These are phyloP conservation scores for Phoenicopterus ruber DNA, from an alignment of 2,113 vertebrate species.

Conservation along the genomic window DNA sequence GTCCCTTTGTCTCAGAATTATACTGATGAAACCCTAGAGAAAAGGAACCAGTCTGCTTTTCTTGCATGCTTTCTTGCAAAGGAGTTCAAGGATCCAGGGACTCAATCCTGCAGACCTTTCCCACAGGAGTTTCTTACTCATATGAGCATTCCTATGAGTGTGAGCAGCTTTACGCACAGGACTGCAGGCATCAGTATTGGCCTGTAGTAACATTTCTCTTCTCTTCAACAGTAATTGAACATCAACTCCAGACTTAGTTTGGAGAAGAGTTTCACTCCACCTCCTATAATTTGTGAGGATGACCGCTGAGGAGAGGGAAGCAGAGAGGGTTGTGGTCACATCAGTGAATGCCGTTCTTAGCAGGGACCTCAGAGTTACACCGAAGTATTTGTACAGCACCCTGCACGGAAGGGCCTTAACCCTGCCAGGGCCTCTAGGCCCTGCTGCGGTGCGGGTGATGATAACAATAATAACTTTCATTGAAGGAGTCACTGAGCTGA, in stretches of 20 bases:
- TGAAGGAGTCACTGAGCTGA: background rate
- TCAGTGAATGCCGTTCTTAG: background rate
- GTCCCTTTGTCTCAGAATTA: background rate
- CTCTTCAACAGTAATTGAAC: background rate
- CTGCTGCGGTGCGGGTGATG: background rate
- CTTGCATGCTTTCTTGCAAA: background rate
- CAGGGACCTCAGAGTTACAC: background rate
- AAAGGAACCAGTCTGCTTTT: slow-evolving; percentile 2
- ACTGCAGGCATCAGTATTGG: background rate
- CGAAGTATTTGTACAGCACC: background rate
- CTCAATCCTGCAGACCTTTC: background rate
- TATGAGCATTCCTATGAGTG: slow-evolving; percentile 28
- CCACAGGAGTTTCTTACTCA: background rate
- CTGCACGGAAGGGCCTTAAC: background rate
- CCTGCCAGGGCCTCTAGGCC: background rate
- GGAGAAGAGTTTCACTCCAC: background rate
- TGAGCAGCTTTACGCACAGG: slow-evolving; percentile 12
- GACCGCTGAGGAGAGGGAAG: background rate
- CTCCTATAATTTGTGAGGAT: background rate
- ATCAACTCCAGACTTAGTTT: background rate
- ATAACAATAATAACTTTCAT: background rate
- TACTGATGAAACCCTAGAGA: background rate
- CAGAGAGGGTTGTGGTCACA: background rate
- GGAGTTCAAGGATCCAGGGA: background rate
- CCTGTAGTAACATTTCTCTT: background rate